These are phyloP conservation scores for Etheostoma perlongum DNA, from an alignment of 2,797 vertebrate species.

Conservation along the genomic window DNA sequence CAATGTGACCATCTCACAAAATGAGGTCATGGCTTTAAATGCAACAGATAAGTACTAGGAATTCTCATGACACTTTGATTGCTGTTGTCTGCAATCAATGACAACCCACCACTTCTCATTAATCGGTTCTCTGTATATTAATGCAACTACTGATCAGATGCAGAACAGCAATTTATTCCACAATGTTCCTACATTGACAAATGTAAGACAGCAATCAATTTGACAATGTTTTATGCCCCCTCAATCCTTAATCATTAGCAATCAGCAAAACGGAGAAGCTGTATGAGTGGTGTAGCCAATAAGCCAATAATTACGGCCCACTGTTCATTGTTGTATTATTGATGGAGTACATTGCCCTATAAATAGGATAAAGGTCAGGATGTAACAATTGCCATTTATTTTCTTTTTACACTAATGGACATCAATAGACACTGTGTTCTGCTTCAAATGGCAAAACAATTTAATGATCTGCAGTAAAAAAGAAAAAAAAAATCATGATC, in stretches of 20 bases:
- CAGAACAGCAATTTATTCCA: constrained; percentile 37
- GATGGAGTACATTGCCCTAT: constrained; percentile 60
- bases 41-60: constrained; percentile 14
- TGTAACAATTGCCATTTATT: constrained; percentile 60
- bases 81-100: constrained; percentile 36
- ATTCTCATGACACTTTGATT: constrained; percentile 9
- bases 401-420: constrained; percentile 63
- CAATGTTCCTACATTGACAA: constrained; percentile 45
- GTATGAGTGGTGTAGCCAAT: constrained; percentile 67
- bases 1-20: not conserved
- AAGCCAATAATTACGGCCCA: constrained; percentile 68
- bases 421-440: constrained; percentile 57
- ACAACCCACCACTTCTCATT: constrained; percentile 30
- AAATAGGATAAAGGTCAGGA: constrained; percentile 74
- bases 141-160: constrained; percentile 28
- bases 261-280: constrained; percentile 41
- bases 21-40: constrained; percentile 33
- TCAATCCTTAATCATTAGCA: constrained; percentile 58
- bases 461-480: constrained; percentile 62
- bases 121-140: constrained; percentile 50
- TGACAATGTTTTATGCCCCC: constrained; percentile 31
- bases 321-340: constrained; percentile 60
- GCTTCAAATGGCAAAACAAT: constrained; percentile 66
- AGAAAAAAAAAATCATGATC: constrained; percentile 37
- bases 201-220: constrained; percentile 36